These are phyloP conservation scores for Siniperca knerii DNA, from an alignment of 2,113 vertebrate genomes.

Conservation along the genomic window DNA sequence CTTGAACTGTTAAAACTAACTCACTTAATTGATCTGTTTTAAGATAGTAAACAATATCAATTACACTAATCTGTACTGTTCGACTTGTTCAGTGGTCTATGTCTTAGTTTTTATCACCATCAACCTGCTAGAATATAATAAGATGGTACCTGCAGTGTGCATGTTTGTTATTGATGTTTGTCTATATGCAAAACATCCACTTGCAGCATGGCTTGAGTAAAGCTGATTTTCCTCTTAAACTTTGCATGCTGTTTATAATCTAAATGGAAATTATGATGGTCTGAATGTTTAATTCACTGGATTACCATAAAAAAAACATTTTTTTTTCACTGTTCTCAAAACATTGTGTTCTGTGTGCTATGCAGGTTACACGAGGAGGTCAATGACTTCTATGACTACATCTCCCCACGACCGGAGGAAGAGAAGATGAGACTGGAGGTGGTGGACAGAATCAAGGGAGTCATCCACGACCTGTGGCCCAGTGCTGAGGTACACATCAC, in stretches of 20 bases:
- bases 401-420: conserved; percentile 95
- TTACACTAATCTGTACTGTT: not conserved
- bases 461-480: conserved; percentile 97
- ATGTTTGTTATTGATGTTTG: too few species aligned
- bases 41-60: not conserved
- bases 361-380: conserved; percentile 97
- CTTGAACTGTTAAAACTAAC: not conserved
- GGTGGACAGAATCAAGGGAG: conserved; percentile 94
- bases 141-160: not conserved
- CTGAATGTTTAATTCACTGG: not conserved
- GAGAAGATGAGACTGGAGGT: conserved; percentile 97
- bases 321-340: not conserved
- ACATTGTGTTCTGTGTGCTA: conserved; percentile 4
- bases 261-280: not conserved
- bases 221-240: not conserved
- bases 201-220: not conserved
- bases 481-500: conserved; percentile 84
- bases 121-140: not conserved
- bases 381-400: conserved; percentile 95
- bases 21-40: not conserved
- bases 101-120: not conserved
- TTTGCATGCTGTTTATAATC: not conserved
- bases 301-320: not conserved
- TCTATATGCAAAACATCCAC: too few species aligned
- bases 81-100: not conserved